Evolutionary conservation across 2,797 vertebrate genomes (phyloP), one percentile per base, ranked within the genome.

Genomic region (Pachyuromys duprasi): DNA sequence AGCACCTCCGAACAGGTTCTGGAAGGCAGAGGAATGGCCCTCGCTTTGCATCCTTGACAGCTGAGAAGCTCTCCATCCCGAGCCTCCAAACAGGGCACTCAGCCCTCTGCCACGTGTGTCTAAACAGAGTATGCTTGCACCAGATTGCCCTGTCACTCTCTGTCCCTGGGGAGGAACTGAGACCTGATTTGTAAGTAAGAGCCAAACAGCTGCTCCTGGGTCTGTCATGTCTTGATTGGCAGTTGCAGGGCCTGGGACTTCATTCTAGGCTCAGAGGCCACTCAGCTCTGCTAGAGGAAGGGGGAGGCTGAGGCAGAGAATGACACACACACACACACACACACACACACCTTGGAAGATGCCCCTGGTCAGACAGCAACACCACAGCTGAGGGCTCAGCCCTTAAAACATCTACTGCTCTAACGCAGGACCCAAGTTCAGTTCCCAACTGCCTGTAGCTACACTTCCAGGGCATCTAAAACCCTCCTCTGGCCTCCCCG

Each of bases 81-180:
- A 0, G 90, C 97, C 96, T 97, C 96, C 82, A 82, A 97, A 95
- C 97, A 60, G 0, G 17, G 55, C 55, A 97, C 97, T 98, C 98
- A 98, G 98, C 98, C 98, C 96, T 12, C 89, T 39, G 63, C 45
- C 88, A 92, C 97, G 95, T 94, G 79, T 98, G 97, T 96, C 98
- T 98, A 96, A 98, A 95, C 97, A 97, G 97, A 97, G 97, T 96
- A 96, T 92, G 97, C 97, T 95, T 55, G 75, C 97, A 98, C 98
- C 98, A 98, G 97, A 94, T 96, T 89, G 95, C 95, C 86, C 88
- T 9, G 0, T 97, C 97, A 84, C 14, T 6, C 69, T 65, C 90
- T 89, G 89, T 76, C 89, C 70, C 53, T 95, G 24, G 60, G 88
- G 95, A 98, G 96, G 97, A 96, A 94, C 97, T 96, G 91, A 70